phyloP scores from a whole-genome alignment of 2,797 vertebrate species.

The Danionella dracula region DNA sequence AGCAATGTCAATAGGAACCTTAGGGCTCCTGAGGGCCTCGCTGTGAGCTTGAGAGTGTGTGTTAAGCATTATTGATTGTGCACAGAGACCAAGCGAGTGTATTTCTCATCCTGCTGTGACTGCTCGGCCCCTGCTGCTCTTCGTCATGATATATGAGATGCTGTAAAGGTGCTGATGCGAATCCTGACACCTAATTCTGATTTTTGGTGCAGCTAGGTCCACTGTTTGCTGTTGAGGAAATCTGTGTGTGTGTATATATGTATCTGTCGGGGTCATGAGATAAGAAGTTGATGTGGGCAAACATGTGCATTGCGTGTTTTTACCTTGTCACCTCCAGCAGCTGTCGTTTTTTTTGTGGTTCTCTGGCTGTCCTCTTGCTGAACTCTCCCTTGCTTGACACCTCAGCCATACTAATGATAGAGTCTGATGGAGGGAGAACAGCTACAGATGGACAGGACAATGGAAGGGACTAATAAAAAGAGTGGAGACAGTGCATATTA shows the following conservation, averaged over 20 bases:
- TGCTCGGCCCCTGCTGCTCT: neutral
- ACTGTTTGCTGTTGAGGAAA: neutral
- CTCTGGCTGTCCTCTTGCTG: slow-evolving; percentile 62
- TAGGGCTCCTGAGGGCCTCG: slow-evolving; percentile 33
- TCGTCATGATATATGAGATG: slow-evolving; percentile 21
- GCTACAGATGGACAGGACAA: neutral
- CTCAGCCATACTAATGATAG: slow-evolving; percentile 50
- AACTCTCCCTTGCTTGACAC: slow-evolving; percentile 58
- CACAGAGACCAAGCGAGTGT: neutral
- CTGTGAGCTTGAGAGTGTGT: slow-evolving; percentile 4
- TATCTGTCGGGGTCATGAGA: slow-evolving; percentile 4
- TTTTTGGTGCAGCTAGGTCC: neutral
- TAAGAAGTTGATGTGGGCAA: slow-evolving; percentile 12
- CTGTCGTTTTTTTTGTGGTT: slow-evolving; percentile 24
- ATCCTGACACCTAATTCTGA: slow-evolving; percentile 11
- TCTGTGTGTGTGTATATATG: neutral
- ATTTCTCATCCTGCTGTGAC: slow-evolving; percentile 8
- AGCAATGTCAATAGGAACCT: slow-evolving; percentile 50
- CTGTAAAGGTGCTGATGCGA: slow-evolving; percentile 13
- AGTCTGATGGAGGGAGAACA: slow-evolving; percentile 1
- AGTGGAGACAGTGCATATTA: neutral
- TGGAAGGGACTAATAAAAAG: neutral
- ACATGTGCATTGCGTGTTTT: slow-evolving; percentile 15
- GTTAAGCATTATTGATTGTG: slow-evolving; percentile 18
- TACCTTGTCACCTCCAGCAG: slow-evolving; percentile 16